These are phyloP conservation scores for Microctenopoma stevenorrisi DNA, from an alignment of 2,797 vertebrate species.

Conservation along the genomic window DNA sequence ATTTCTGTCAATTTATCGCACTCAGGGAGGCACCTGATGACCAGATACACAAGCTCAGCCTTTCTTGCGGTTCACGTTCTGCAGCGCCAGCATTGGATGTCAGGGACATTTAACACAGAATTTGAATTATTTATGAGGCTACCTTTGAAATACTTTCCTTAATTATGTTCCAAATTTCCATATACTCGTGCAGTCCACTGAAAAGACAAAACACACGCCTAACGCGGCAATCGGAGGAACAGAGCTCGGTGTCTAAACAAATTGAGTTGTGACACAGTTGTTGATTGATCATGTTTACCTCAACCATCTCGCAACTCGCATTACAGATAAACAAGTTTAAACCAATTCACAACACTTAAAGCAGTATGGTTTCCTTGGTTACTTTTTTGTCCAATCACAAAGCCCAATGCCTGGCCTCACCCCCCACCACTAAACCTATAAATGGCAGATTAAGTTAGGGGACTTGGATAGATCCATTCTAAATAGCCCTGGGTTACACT, in stretches of 20 bases:
- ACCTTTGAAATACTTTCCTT: constrained; percentile 80
- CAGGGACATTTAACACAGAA: constrained; percentile 82
- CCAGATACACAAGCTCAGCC: constrained; percentile 80
- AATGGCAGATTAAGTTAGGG: constrained; percentile 85
- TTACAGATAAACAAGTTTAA: constrained; percentile 79
- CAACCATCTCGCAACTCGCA: constrained; percentile 65
- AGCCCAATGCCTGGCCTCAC: constrained; percentile 55
- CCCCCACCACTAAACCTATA: constrained; percentile 74
- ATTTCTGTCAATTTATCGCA: constrained; percentile 81
- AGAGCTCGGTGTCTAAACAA: constrained; percentile 54
- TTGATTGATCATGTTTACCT: constrained; percentile 82
- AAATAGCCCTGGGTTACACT: constrained; percentile 82
- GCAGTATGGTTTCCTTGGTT: constrained; percentile 80
- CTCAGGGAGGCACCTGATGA: constrained; percentile 81
- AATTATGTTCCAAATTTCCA: constrained; percentile 83
- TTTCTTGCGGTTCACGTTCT: constrained; percentile 75
- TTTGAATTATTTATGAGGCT: constrained; percentile 87
- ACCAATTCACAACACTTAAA: constrained; percentile 78
- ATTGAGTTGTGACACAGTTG: constrained; percentile 68
- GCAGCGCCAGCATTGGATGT: constrained; percentile 82
- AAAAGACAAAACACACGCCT: constrained; percentile 47
- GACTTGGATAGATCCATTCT: constrained; percentile 80
- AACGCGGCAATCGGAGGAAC: constrained; percentile 38
- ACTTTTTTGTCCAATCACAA: constrained; percentile 79
- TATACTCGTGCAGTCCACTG: constrained; percentile 49